Percentiles rank a stretch among this genome's conserved stretches.
phyloP scores from a whole-genome alignment of 2,888 invertebrate genomes.

The Pemphredon lugubris region DNA sequence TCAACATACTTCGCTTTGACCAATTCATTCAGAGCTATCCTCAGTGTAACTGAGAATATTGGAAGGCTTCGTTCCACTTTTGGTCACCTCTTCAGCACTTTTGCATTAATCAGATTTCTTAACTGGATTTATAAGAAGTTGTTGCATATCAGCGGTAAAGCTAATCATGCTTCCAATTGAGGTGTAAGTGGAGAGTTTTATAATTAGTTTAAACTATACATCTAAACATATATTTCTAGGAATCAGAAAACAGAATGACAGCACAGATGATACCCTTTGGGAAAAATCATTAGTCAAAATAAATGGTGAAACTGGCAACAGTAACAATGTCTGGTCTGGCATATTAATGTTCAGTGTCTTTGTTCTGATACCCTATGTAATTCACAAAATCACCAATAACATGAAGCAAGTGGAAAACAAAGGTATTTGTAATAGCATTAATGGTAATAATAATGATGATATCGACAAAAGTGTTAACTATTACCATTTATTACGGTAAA shows the following conservation, averaged over 20 bases:
- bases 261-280: slow-evolving; percentile 72
- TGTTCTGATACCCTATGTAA: slow-evolving; percentile 94
- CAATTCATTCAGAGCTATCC: slow-evolving; percentile 96
- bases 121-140: slow-evolving; percentile 91
- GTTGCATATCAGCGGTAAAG: slow-evolving; percentile 85
- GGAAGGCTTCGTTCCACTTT: slow-evolving; percentile 91
- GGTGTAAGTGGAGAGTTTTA: no score
- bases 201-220: no score
- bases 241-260: no score
- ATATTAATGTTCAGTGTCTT: slow-evolving; percentile 85
- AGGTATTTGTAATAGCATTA: slow-evolving; percentile 56
- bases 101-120: slow-evolving; percentile 90
- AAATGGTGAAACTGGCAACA: slow-evolving; percentile 21
- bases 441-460: neutral
- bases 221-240: no score
- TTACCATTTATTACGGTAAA: no score
- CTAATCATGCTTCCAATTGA: no score
- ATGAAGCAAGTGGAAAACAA: slow-evolving; percentile 61
- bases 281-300: slow-evolving; percentile 77
- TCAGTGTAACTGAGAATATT: slow-evolving; percentile 98
- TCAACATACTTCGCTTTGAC: slow-evolving; percentile 98
- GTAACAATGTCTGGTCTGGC: slow-evolving; percentile 35
- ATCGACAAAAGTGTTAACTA: no score
- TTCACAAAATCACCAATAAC: slow-evolving; percentile 73
- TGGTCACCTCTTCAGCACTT: slow-evolving; percentile 92